phyloP scores from a whole-genome alignment of 2,888 invertebrate genomes.

The Mesorhabditis belari region DNA sequence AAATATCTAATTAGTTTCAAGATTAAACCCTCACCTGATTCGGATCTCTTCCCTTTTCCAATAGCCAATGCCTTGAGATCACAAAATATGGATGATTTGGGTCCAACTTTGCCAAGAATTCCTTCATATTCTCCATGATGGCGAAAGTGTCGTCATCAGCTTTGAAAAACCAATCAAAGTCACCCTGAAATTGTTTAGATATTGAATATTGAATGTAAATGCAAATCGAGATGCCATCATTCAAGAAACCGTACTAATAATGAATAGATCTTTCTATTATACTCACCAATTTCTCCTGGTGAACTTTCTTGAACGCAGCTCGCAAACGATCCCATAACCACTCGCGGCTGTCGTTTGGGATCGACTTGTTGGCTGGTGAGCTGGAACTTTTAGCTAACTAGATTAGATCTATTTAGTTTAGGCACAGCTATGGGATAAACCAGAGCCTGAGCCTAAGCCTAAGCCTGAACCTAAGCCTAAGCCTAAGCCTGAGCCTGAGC shows the following conservation, averaged over 20 bases:
- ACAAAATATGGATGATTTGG: background rate
- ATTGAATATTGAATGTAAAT: background rate
- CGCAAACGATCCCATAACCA: background rate
- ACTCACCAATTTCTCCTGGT: background rate
- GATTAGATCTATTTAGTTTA: no score
- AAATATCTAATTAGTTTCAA: background rate
- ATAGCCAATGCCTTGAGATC: background rate
- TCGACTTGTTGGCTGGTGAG: background rate
- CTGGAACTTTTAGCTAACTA: background rate
- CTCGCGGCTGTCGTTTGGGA: background rate
- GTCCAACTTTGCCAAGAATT: background rate
- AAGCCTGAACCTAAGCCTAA: no score
- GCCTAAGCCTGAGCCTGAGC: no score
- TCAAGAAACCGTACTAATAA: no score
- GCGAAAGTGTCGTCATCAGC: conserved; percentile 97
- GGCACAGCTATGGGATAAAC: no score
- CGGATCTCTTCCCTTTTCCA: background rate
- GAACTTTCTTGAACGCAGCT: background rate
- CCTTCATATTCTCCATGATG: conserved; percentile 76
- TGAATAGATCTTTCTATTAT: no score
- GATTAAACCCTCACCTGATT: background rate
- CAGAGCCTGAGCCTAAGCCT: no score
- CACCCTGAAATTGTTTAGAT: conserved; percentile 44
- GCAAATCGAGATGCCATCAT: no score
- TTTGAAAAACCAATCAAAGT: conserved; percentile 71